Evolutionary conservation across 92 coral and sea anemone genomes (phyloP).

Genomic region (Micromussa lordhowensis): DNA sequence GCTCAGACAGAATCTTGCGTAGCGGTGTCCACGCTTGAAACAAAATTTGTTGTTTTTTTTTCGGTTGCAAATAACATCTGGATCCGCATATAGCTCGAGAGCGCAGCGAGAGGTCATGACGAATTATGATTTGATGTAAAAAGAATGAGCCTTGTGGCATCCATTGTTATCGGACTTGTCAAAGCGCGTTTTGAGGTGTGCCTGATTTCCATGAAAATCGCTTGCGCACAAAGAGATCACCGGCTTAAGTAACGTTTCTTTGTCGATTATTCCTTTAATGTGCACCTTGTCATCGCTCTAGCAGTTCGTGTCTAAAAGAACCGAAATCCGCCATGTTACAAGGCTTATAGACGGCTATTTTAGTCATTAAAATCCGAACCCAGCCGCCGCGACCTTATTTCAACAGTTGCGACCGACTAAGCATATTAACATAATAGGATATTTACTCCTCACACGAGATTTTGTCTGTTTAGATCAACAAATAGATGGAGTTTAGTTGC

Average conservation of each 20-base stretch:
- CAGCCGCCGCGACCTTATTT: background rate
- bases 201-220: constrained; percentile 45
- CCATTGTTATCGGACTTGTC: constrained; percentile 24
- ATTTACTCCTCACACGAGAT: background rate
- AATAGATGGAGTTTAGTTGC: constrained; percentile 38
- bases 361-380: background rate
- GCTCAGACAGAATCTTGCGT: background rate
- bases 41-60: background rate
- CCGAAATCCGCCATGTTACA: background rate
- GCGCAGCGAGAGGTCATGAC: background rate
- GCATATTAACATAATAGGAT: background rate
- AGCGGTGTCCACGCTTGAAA: background rate
- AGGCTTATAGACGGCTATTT: background rate
- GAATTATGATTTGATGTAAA: constrained; percentile 3
- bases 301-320: background rate
- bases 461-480: constrained; percentile 44
- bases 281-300: constrained; percentile 11
- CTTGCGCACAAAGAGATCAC: constrained; percentile 22
- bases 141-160: constrained; percentile 11
- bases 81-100: background rate
- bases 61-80: background rate
- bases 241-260: constrained; percentile 5
- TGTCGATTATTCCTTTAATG: background rate
- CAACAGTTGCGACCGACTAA: background rate
- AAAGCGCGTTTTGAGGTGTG: constrained; percentile 20